phyloP scores from a whole-genome alignment of 53 echinoderm and acorn worm genomes.

The Antedon mediterranea region DNA sequence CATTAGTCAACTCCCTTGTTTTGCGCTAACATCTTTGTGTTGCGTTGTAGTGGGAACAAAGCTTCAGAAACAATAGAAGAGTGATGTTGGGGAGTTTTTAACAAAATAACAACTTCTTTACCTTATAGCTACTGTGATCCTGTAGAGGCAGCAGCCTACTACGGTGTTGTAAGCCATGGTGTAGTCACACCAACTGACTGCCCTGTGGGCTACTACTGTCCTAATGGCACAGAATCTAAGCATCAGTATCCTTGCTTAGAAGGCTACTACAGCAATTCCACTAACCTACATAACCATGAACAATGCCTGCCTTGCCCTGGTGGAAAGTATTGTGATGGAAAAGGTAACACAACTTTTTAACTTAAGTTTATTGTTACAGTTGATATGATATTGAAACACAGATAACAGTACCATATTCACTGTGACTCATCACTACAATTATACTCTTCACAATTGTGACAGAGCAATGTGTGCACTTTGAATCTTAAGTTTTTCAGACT shows the following conservation, averaged over 20 bases:
- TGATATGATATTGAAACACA: no score
- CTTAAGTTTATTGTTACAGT: no score
- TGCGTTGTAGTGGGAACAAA: no score
- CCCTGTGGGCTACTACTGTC: conserved; percentile 84
- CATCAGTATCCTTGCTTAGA: conserved; percentile 70
- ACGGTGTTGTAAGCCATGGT: conserved; percentile 60
- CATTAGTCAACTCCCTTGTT: no score
- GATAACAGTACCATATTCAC: no score
- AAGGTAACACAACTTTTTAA: conserved; percentile 33
- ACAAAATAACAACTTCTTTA: background rate
- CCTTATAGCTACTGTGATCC: conserved; percentile 75
- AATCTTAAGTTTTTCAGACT: no score
- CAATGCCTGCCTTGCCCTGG: conserved; percentile 94
- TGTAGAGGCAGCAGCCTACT: conserved; percentile 59
- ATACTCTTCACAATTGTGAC: no score
- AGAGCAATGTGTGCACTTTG: no score
- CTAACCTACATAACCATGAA: conserved; percentile 47
- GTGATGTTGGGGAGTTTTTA: no score
- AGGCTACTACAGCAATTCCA: conserved; percentile 77
- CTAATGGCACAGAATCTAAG: conserved; percentile 41
- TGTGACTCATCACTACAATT: no score
- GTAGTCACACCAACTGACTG: conserved; percentile 76
- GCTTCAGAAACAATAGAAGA: no score
- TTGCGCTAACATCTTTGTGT: no score
- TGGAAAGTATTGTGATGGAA: conserved; percentile 76